Evolutionary conservation across 30 jellyfish, hydroid and myxozoan species (phyloP).

Genomic region (Turritopsis rubra): DNA sequence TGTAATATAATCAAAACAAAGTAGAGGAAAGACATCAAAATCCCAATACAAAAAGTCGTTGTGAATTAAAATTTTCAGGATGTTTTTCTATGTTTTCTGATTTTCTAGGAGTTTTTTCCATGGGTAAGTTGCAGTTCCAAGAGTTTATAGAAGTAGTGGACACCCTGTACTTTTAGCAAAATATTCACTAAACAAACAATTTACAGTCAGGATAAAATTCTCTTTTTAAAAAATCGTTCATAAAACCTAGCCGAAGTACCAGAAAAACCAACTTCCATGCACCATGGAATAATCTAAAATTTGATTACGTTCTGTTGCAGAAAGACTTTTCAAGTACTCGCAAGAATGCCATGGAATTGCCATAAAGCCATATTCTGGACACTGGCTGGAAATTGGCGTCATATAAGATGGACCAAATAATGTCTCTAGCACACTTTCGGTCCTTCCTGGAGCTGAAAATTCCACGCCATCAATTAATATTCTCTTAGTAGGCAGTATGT

Average conservation of each 20-base stretch:
- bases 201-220: too few species aligned
- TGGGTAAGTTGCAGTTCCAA: too few species aligned
- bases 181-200: too few species aligned
- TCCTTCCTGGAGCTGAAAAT: slow-evolving; percentile 45
- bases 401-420: slow-evolving; percentile 45
- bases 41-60: too few species aligned
- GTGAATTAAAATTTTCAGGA: too few species aligned
- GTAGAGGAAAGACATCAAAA: too few species aligned
- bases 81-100: too few species aligned
- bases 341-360: slow-evolving; percentile 89
- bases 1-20: too few species aligned
- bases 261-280: slow-evolving; percentile 12
- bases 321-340: slow-evolving; percentile 30
- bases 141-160: too few species aligned
- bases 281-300: not conserved
- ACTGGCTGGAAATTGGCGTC: slow-evolving; percentile 32
- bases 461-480: slow-evolving; percentile 54
- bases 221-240: too few species aligned
- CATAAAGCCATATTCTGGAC: slow-evolving; percentile 49
- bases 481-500: slow-evolving; percentile 60
- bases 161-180: too few species aligned
- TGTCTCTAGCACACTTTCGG: slow-evolving; percentile 10
- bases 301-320: slow-evolving; percentile 6
- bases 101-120: too few species aligned
- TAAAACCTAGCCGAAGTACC: not conserved